Evolutionary conservation across 2,888 invertebrate genomes (phyloP), one percentile per base, ranked within the genome.

Genomic region (Mamestra brassicae): DNA sequence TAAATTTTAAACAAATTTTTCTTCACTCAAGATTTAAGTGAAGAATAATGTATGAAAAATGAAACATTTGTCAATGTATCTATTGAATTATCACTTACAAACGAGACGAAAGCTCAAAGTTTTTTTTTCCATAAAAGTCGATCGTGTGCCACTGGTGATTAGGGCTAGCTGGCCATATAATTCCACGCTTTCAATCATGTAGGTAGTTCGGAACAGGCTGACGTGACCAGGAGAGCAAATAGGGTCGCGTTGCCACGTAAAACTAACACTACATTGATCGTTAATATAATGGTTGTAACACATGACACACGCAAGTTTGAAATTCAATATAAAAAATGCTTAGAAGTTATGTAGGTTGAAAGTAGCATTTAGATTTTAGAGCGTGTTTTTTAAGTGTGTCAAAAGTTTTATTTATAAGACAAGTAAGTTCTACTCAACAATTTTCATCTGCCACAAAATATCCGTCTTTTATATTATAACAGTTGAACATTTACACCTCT

Each of bases 181-280:
- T 69, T 55, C 50, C n/a, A 72, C 36, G 45, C 52, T 54, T 52
- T 64, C 34, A 73, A 77, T 73, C 17, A 77, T 64, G 11, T 10
- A 8, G 15, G n/a, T 47, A 36, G 17, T 55, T 57, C 13, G 4
- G n/a, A 52, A 34, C 15, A 10, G 26, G 34, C 17, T 67, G 6
- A 63, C 80, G 75, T 78, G 80, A 63, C 66, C 45, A 54, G 13
- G 52, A 54, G 38, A 36, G 57, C 57, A 80, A 74, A 74, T 26
- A 78, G 5, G 15, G 55, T 42, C 15, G 52, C 34, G 55, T 63
- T 54, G 45, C 26, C 38, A 77, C 36, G 34, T 65, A 36, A 62
- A 80, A 80, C 80, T 57, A 80, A 63, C 57, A 78, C 34, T 36
- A 74, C n/a, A 36, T 66, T 47, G 52, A 54, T 63, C 62, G 45